Base-by-base conservation (phyloP, 2,113 vertebrate species). In the Uropsilus gracilis region DNA sequence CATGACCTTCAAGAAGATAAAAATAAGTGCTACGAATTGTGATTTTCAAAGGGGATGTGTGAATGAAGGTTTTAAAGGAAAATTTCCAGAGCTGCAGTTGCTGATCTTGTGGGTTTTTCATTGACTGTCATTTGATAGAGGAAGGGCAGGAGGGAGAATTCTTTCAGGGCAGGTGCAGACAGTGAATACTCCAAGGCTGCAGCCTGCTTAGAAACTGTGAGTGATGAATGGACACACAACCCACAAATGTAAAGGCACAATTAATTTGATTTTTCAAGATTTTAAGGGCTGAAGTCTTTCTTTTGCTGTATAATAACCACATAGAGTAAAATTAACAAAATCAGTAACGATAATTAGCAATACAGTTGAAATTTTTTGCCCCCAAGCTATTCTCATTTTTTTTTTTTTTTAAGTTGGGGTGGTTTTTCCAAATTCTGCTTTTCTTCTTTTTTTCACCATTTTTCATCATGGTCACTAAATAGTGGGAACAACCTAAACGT, bases 81-180 rank as follows among this genome's bases (percentile, higher is more conserved):
- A 71, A 32, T 80, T 95, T 96, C 94, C 97, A 97, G 90, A 93
- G 73, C 91, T 94, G 96, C 71, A 53, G 95, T 89, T 96, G 95
- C 91, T 0, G 55, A 84, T 71, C 57, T 75, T 94, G 93, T 95
- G 85, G 90, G 57, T 84, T 97, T 97, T 94, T 92, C 97, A 97
- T 57, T 96, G 97, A 93, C 89, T 97, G 95, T 64, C 93, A 69
- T 55, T 96, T 18, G 88, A 97, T n/a, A 94, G 95, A 95, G 91
- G 72, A 44, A 77, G 87, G 82, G 69, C 0, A 34, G 91, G 82
- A 93, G 53, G 95, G 93, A 90, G 69, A 91, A 97, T 96, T 97
- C 78, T 96, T 96, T 96, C 77, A 95, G 95, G 96, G 90, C 94
- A 96, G 94, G 93, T 96, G 96, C 93, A 97, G 95, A 97, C 91